Evolutionary conservation across 2,888 invertebrate species (phyloP), one percentile per base, ranked within the genome.

Genomic region (Troides helena): DNA sequence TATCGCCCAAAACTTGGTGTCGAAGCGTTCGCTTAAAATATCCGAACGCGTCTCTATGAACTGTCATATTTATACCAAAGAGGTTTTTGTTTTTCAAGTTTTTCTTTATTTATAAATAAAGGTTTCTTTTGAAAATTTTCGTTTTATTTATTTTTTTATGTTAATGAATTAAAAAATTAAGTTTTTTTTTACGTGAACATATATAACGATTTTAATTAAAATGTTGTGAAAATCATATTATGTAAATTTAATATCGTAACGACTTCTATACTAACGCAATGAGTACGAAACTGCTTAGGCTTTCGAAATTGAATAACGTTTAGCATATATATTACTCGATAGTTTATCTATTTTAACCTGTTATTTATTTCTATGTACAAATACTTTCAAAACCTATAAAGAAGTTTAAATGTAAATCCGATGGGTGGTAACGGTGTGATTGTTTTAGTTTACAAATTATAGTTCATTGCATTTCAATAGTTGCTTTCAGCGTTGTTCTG

Each of bases 101-200:
- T 39, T 39, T 10, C 10, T 39, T 39, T 17, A 53, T 67, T 72
- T 87, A 85, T 87, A 87, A 86, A 88, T 89, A 87, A 85, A 85
- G 74, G 74, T 77, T 76, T 74, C 70, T 68, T 74, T 74, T 76
- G 74, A 65, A 58, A 72, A 77, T 77, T 77, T 73, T 77, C 78
- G 76, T 74, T 75, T 74, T 78, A 80, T 83, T 70, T 78, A 77
- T 75, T 76, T 78, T 78, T 18, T 59, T 18, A 8, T 30, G n/a
- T 53, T 18, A 30, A 53, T 39, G 1, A 39, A 10, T 39, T 39
- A 39, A 39, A 39, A 39, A 21, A 10, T 0, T 10, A 39, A 8
- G 0, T 39, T 39, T 39, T 8, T 39, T 53, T 14, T 17, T n/a
- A 53, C 0, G 53, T 53, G 1, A 53, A 18, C n/a, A 53, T 10